Evolutionary conservation across 2,797 vertebrate genomes (phyloP), one percentile per base, ranked within the genome.

Genomic region (Phaenicophaeus curvirostris): DNA sequence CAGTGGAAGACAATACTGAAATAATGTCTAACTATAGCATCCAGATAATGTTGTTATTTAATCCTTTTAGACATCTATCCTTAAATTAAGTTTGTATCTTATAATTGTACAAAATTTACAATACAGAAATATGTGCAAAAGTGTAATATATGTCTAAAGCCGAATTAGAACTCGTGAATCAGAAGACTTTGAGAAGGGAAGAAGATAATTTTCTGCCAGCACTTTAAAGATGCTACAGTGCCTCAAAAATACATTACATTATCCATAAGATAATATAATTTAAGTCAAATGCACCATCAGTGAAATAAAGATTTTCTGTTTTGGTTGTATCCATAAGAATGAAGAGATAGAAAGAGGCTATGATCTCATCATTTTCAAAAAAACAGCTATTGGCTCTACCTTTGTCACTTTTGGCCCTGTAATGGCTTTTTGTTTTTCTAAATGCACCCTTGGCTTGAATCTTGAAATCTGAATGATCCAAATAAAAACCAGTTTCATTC

Each of bases 41-140:
- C 24, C 57, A 95, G 66, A 65, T 94, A 89, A 96, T 76, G 23
- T 81, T 83, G 44, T 71, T 66, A 61, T 11, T 92, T 96, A 94
- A 95, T 95, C 76, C 77, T 94, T 87, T 84, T 55, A 84, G 88
- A 57, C 46, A 73, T 86, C 87, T 92, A 91, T 91, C 83, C 82
- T 31, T 94, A 85, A 91, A 75, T 86, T 92, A 87, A 42, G 7
- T 86, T 65, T 72, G 3, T 37, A 71, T 93, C 24, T 84, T 81
- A 86, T 81, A 88, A 76, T 76, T 77, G 25, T 53, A 75, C 31
- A 24, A 75, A 75, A 91, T 68, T 87, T 58, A 4, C 11, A 11
- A 54, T 46, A 65, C 7, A 65, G 57, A 78, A 33, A 62, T 58
- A 44, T 0, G 5, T 77, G 28, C 42, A 80, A 61, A 86, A 69